A percentile compares a stretch with the other conserved stretches of the same genome.
phyloP scores from a whole-genome alignment of 2,888 invertebrate genomes.

The Oegoconia quadripuncta region DNA sequence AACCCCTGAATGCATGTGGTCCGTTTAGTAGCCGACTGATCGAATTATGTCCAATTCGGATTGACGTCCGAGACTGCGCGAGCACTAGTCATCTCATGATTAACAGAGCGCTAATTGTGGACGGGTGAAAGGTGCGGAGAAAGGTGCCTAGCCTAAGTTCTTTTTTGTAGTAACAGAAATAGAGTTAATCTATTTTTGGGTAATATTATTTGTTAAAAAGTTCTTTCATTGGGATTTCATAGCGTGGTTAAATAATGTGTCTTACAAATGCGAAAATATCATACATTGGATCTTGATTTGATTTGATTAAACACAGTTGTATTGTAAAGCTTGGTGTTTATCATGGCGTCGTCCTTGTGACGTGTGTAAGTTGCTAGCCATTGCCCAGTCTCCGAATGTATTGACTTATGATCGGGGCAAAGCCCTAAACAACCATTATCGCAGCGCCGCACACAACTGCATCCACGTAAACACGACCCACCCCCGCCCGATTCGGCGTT shows the following conservation, averaged over 20 bases:
- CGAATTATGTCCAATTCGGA: constrained; percentile 42
- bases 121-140: constrained; percentile 71
- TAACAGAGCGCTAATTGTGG: constrained; percentile 70
- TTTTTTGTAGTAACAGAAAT: constrained; percentile 40
- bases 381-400: constrained; percentile 38
- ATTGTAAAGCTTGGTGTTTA: too few species aligned
- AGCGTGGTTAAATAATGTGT: too few species aligned
- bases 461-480: constrained; percentile 33
- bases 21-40: constrained; percentile 32
- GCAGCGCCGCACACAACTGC: constrained; percentile 46
- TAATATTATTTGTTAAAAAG: constrained; percentile 5
- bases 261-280: too few species aligned
- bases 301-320: too few species aligned
- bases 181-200: constrained; percentile 29
- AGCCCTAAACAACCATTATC: constrained; percentile 73
- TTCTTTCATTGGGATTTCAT: too few species aligned
- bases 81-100: constrained; percentile 56
- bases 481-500: constrained; percentile 70
- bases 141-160: constrained; percentile 46
- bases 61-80: constrained; percentile 31
- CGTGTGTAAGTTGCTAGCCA: background rate
- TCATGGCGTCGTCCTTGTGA: too few species aligned
- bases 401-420: constrained; percentile 76
- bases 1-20: background rate
- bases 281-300: too few species aligned